These are phyloP conservation scores for Polypedilum vanderplanki DNA, from an alignment of 1,140 invertebrate genomes.

Conservation along the genomic window DNA sequence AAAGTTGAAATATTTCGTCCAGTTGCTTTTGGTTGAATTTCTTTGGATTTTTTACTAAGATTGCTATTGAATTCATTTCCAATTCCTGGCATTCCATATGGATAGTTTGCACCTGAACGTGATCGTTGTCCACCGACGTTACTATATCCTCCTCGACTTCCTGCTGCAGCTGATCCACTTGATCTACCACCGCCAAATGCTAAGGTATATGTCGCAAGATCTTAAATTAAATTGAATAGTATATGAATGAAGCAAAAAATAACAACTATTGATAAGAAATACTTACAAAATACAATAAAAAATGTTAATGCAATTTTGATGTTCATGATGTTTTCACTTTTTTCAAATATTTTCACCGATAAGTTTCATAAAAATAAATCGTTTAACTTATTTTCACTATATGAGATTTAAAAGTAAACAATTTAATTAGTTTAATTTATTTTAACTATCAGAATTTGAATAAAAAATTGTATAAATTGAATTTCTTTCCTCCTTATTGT, in stretches of 20 bases:
- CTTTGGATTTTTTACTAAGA: conserved; percentile 9
- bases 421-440: not conserved
- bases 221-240: not conserved
- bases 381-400: not conserved
- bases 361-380: not conserved
- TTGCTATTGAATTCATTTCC: conserved; percentile 7
- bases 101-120: not conserved
- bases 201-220: not conserved
- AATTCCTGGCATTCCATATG: not conserved
- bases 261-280: not conserved
- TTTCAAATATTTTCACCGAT: not conserved
- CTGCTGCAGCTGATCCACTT: not conserved
- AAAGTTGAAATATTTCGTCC: not conserved
- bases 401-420: not conserved
- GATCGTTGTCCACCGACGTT: not conserved
- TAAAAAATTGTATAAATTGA: not conserved
- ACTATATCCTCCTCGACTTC: not conserved
- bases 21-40: not conserved
- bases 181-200: not conserved
- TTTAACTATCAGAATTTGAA: not conserved
- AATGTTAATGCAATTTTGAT: not conserved
- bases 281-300: conserved; percentile 22
- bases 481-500: too few species aligned
- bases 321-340: not conserved
- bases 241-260: not conserved